A percentile compares a stretch with the other conserved stretches of the same genome.
Conservation (phyloP, 2,113 vertebrate species). For the Dromas ardeola region DNA sequence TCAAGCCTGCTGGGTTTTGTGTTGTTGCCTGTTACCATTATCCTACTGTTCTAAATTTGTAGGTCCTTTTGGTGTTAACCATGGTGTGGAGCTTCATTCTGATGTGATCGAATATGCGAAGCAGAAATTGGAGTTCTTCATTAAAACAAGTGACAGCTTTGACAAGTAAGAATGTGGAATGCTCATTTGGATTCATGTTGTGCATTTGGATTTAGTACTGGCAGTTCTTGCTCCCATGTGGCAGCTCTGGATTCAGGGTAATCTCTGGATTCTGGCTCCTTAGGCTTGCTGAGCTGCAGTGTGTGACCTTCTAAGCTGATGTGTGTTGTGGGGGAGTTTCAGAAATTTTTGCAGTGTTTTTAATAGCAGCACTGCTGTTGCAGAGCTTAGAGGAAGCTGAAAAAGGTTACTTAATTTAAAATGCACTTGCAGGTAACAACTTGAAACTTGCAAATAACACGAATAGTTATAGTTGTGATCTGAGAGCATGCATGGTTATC, state of each 20-base stretch:
- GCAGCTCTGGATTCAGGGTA: constrained; percentile 27
- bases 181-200: background rate
- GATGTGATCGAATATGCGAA: constrained; percentile 95
- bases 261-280: constrained; percentile 42
- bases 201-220: background rate
- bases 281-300: constrained; percentile 39
- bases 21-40: background rate
- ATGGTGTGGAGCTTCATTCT: constrained; percentile 91
- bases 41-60: background rate
- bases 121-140: constrained; percentile 94
- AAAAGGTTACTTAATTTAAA: background rate
- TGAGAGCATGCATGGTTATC: background rate
- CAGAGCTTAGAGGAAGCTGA: background rate
- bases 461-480: background rate
- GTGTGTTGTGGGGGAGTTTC: background rate
- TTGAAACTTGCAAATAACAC: background rate
- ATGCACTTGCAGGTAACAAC: background rate
- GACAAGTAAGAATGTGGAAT: constrained; percentile 83
- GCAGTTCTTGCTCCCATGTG: background rate
- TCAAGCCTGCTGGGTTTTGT: background rate
- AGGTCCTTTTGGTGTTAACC: constrained; percentile 96
- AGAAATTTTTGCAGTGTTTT: background rate
- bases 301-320: background rate
- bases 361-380: background rate
- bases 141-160: constrained; percentile 95